Base-by-base conservation (phyloP, 2,797 vertebrate species). In the Nasua narica region DNA sequence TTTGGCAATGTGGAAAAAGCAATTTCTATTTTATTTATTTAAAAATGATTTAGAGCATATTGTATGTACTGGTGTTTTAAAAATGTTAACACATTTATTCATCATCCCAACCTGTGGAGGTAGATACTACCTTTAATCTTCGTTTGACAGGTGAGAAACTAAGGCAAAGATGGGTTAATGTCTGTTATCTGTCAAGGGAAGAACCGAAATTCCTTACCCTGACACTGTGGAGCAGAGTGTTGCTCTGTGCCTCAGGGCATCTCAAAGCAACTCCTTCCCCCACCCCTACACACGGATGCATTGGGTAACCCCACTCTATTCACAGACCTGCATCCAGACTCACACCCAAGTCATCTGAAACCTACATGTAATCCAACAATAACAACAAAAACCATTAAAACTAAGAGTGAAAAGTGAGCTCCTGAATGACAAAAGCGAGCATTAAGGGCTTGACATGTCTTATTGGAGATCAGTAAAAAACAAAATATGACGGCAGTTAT, bases 201-300 rank as follows among this genome's bases (percentile, higher is more conserved):
- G 29, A 29, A 16, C 32, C 5, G 11, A 21, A 50, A 56, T 50
- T 52, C 29, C 40, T 5, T 6, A 5, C 21, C 23, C 58, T 10
- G 3, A 5, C 40, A 3, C 0, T 2, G 46, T 29, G 2, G 0
- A 27, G 19, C 50, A 7, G 0, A 50, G 43, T 5, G 16, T 12
- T 16, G 12, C 29, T n/a, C 23, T 21, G 37, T 8, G 23, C 9
- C 23, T 21, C 25, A 5, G 52, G 3, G 16, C 29, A 21, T 15
- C 40, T 46, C 0, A 1, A 1, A 13, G 18, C 23, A 43, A 18
- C 27, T 2, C 3, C 48, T 35, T 5, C 29, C 15, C 9, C 37
- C 62, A 29, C 12, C 32, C 25, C 21, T 9, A 11, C 50, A 43
- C 15, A 15, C n/a, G 7, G 32, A 10, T 56, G 3, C 65, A 16